Percentiles rank a stretch among this genome's conserved stretches.
These are phyloP conservation scores for Ceyx erithaca DNA, from an alignment of 2,797 vertebrate genomes.

Conservation along the genomic window DNA sequence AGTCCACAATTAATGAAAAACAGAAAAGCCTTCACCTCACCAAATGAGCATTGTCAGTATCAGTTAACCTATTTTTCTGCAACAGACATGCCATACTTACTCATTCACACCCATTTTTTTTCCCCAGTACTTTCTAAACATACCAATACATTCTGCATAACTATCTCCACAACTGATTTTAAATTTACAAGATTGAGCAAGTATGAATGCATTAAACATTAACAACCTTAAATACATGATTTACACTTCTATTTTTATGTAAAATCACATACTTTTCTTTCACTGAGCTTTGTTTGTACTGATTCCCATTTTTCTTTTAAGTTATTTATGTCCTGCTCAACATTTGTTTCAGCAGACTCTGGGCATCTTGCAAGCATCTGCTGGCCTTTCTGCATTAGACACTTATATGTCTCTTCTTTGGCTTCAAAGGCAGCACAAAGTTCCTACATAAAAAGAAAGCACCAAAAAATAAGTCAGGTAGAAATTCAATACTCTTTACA, in stretches of 20 bases:
- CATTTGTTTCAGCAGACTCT: conserved; percentile 88
- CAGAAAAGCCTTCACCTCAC: background rate
- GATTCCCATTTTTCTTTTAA: conserved; percentile 95
- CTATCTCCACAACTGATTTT: background rate
- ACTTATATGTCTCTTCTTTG: conserved; percentile 90
- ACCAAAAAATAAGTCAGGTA: conserved; percentile 12
- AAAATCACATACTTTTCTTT: conserved; percentile 89
- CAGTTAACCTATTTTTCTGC: background rate
- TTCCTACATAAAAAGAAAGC: conserved; percentile 84
- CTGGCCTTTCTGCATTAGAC: conserved; percentile 88
- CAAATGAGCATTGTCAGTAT: background rate
- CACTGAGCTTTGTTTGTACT: conserved; percentile 89
- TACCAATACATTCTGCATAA: background rate
- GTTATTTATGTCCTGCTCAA: conserved; percentile 92
- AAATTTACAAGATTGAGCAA: background rate
- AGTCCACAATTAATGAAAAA: background rate
- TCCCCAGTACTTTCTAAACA: background rate
- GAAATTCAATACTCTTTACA: conserved; percentile 19
- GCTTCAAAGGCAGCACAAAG: conserved; percentile 88
- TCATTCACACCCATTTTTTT: background rate
- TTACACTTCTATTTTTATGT: background rate
- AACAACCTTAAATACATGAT: background rate
- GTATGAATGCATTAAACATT: background rate
- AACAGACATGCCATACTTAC: background rate
- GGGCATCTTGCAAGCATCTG: conserved; percentile 88